Evolutionary conservation across 2,113 vertebrate species (phyloP).

Genomic region (Heterocephalus glaber): DNA sequence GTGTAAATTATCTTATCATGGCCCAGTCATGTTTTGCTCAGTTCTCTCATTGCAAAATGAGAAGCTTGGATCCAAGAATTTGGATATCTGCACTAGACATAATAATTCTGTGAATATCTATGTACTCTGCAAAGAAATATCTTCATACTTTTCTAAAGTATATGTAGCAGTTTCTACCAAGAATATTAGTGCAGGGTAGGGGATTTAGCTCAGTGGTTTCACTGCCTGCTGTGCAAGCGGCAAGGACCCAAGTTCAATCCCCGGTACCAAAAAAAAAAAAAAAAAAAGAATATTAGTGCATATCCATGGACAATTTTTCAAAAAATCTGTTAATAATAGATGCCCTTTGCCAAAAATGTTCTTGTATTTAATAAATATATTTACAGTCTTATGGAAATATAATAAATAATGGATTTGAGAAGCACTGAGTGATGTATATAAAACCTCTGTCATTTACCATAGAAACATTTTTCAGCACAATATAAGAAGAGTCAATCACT

Average conservation of each 20-base stretch:
- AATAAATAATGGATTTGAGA: slow-evolving; percentile 19
- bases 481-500: background rate
- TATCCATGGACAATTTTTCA: background rate
- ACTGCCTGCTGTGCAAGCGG: no score
- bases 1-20: background rate
- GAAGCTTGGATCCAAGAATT: background rate
- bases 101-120: background rate
- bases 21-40: background rate
- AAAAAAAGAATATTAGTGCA: background rate
- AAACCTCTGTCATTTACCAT: background rate
- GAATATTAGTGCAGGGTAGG: background rate
- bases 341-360: background rate
- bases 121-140: background rate
- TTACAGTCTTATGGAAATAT: background rate
- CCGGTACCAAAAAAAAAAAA: no score
- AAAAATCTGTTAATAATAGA: background rate
- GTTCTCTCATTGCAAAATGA: background rate
- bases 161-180: background rate
- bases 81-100: background rate
- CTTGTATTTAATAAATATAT: background rate
- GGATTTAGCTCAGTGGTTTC: no score
- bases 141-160: background rate
- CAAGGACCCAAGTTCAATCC: no score
- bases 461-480: background rate
- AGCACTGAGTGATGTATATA: background rate